These are phyloP conservation scores for Gnathonemus longibarbis DNA, from an alignment of 2,113 vertebrate genomes.

Conservation along the genomic window DNA sequence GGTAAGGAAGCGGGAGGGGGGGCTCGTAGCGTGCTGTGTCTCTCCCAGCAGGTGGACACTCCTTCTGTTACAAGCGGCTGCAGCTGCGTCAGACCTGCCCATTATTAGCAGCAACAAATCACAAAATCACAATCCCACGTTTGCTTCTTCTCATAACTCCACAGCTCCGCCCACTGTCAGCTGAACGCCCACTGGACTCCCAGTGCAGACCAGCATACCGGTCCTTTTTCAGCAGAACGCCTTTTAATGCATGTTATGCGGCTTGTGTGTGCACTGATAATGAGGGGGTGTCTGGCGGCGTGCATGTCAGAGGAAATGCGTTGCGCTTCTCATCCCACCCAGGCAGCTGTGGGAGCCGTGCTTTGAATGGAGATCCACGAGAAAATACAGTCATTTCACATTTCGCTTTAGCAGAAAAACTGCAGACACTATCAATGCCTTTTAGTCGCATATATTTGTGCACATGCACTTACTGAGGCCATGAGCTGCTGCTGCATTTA, in stretches of 20 bases:
- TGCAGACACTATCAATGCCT: background rate
- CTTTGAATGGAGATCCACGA: background rate
- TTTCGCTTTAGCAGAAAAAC: background rate
- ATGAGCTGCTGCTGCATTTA: background rate
- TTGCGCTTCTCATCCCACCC: background rate
- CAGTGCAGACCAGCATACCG: background rate
- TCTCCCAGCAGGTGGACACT: background rate
- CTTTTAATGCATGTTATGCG: background rate
- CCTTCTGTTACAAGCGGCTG: background rate
- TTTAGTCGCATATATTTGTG: background rate
- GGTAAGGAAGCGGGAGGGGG: too few relatives aligned
- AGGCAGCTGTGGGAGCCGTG: background rate
- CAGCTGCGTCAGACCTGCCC: background rate
- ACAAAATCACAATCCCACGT: background rate
- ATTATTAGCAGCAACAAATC: background rate
- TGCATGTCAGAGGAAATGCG: background rate
- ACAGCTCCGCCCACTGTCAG: background rate
- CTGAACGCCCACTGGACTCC: background rate
- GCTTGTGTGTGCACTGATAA: background rate
- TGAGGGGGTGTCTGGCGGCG: background rate
- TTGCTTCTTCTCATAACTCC: background rate
- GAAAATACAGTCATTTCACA: background rate
- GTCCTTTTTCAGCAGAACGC: background rate
- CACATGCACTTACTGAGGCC: background rate
- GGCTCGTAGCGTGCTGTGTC: background rate